Conservation (phyloP, 2,797 vertebrate genomes). For the Anguilla megastoma region DNA sequence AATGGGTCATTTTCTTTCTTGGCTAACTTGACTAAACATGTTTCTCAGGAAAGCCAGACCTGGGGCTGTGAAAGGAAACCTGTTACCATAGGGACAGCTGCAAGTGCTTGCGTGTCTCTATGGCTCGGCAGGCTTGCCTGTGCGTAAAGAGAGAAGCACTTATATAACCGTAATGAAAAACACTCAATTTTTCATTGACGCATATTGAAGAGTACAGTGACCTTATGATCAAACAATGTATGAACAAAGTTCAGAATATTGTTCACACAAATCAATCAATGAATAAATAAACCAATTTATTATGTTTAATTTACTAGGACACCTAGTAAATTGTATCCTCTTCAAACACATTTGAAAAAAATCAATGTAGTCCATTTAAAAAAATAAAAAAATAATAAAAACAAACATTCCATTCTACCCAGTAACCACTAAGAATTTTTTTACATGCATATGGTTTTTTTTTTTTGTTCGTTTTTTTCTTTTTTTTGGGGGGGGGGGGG, state of each 20-base stretch:
- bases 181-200: slow-evolving; percentile 36
- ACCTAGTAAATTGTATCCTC: background rate
- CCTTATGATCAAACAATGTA: background rate
- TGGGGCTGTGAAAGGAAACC: slow-evolving; percentile 57
- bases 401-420: background rate
- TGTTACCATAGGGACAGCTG: slow-evolving; percentile 70
- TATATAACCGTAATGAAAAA: slow-evolving; percentile 24
- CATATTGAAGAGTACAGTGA: slow-evolving; percentile 30
- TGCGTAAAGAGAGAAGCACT: slow-evolving; percentile 47
- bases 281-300: background rate
- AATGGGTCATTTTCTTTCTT: background rate
- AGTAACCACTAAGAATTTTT: background rate
- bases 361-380: background rate
- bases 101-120: slow-evolving; percentile 41
- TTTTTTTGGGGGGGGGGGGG: no score
- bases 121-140: slow-evolving; percentile 46
- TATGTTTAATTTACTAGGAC: background rate
- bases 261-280: background rate
- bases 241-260: background rate
- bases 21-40: slow-evolving; percentile 18
- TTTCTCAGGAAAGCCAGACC: slow-evolving; percentile 64
- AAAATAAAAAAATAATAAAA: background rate
- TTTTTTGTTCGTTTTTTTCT: background rate
- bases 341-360: background rate
- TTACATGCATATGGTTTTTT: background rate